Conservation (phyloP, 2,888 invertebrate genomes). For the Plebejus melissa region DNA sequence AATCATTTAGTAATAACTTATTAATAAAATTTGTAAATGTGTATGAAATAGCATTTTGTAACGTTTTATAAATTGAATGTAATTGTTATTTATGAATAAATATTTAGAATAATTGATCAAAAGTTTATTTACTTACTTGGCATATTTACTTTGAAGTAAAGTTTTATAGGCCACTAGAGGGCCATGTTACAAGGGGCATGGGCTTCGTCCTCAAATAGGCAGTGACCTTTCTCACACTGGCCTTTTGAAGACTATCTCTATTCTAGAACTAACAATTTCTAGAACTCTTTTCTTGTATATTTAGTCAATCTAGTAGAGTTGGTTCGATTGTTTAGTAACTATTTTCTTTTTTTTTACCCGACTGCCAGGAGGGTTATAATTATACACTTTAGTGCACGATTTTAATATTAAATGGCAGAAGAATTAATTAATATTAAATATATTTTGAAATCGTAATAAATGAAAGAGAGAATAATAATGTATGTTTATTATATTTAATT, state of each 20-base stretch:
- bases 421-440: background rate
- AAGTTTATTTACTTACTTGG: background rate
- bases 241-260: too few relatives aligned
- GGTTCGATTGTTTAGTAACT: too few relatives aligned
- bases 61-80: constrained; percentile 11
- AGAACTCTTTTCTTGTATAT: too few relatives aligned
- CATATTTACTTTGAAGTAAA: background rate
- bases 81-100: constrained; percentile 2
- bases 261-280: too few relatives aligned
- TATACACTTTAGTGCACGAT: too few relatives aligned
- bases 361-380: too few relatives aligned
- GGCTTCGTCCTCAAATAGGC: too few relatives aligned
- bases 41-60: constrained; percentile 14
- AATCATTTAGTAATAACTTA: constrained; percentile 13
- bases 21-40: constrained; percentile 14
- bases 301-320: too few relatives aligned
- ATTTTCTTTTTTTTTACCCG: too few relatives aligned
- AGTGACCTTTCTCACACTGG: too few relatives aligned
- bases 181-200: too few relatives aligned
- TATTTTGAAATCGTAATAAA: background rate
- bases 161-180: too few relatives aligned
- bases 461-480: background rate
- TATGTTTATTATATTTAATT: constrained; percentile 18
- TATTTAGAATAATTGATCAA: background rate
- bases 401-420: background rate